Evolutionary conservation across 1,140 invertebrate species (phyloP), one percentile per base, ranked within the genome.

Genomic region (Drosophila orosa): DNA sequence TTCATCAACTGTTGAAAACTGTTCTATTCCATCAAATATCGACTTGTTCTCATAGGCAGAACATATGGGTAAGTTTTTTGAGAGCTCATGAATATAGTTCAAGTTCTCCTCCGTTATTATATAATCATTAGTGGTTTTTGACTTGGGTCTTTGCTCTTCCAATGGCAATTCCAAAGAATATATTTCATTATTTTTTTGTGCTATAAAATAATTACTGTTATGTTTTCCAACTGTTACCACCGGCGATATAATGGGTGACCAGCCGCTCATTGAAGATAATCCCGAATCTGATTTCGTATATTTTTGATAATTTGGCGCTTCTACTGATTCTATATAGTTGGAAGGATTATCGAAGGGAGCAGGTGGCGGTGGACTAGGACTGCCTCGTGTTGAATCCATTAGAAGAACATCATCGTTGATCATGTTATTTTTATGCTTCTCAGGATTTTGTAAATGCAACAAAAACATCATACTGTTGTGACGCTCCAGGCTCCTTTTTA

Each of bases 251-350:
- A 95, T 95, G 12, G 96, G 96, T 29, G 96, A 96, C 92, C 96
- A 97, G 15, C 95, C 95, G 91, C 96, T 97, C 94, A 97, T 96
- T 13, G 96, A 97, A 1, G 96, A 97, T 42, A 97, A 92, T 3
- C 96, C 96, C 1, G 96, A 97, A 92, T 97, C 96, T 8, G 95
- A 95, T 86, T 95, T 95, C 4, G 94, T 92, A 78, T 95, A 94
- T 90, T 45, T 96, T 96, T 22, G 96, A 95, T 42, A 95, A 45
- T 52, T 35, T 54, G 31, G 44, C 10, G 58, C 27, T 10, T 63
- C 47, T 13, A 61, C 55, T 33, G 62, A 19, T 12, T 67, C 48
- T 0, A 65, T 50, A 12, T 67, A 59, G 7, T 29, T 27, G 17
- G 17, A 19, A 10, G 42, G 29, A 66, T 61, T 75, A 44, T 91